These are phyloP conservation scores for Cinclus cinclus DNA, from an alignment of 2,113 vertebrate genomes.

Conservation along the genomic window DNA sequence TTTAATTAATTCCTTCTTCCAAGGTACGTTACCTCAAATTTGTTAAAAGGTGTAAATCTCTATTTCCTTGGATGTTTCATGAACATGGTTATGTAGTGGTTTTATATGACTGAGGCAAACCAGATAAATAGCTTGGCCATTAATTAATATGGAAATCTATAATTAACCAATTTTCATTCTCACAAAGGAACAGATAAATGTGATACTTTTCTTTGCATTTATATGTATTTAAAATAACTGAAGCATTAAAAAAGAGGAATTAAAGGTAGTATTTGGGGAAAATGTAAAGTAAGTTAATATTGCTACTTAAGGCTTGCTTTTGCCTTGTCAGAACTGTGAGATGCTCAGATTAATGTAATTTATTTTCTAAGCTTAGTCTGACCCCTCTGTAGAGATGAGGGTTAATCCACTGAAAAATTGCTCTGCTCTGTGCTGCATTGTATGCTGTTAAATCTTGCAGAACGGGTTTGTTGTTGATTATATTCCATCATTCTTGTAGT, in stretches of 20 bases:
- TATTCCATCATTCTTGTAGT: neutral
- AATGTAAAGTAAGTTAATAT: neutral
- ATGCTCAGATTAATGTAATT: conserved; percentile 7
- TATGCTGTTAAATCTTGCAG: neutral
- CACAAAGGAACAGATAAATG: neutral
- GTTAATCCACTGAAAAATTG: conserved; percentile 29
- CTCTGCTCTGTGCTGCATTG: neutral
- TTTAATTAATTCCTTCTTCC: neutral
- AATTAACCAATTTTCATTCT: neutral
- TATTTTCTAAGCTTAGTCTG: neutral
- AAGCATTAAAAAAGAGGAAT: neutral
- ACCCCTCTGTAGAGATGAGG: neutral
- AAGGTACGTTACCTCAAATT: neutral
- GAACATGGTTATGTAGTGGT: neutral
- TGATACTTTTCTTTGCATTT: neutral
- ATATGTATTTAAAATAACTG: neutral
- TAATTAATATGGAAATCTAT: neutral
- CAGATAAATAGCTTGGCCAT: neutral
- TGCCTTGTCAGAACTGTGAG: neutral
- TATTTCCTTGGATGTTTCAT: neutral
- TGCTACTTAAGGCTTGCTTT: neutral
- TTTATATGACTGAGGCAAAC: neutral
- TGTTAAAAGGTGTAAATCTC: neutral
- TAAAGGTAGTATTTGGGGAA: neutral
- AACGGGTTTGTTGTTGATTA: neutral